Percentiles rank a stretch among this genome's conserved stretches.
Conservation (phyloP, 23 tunicate genomes). For the Trididemnum miniatum region DNA sequence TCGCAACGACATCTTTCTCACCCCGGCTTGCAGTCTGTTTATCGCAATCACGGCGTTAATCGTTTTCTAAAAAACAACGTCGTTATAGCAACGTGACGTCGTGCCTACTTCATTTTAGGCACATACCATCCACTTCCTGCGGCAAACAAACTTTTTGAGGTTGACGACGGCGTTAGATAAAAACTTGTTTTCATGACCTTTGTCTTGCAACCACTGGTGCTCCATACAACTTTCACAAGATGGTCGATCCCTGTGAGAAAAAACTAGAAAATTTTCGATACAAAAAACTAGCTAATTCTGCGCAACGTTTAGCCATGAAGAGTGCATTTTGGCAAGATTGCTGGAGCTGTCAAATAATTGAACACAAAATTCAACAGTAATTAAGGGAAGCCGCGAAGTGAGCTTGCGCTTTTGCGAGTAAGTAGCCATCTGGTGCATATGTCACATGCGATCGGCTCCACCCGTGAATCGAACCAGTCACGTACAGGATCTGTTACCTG, state of each 20-base stretch:
- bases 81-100: not conserved
- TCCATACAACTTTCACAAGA: slow-evolving; percentile 62
- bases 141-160: slow-evolving; percentile 68
- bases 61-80: slow-evolving; percentile 48
- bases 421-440: too few species aligned
- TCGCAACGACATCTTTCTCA: too few species aligned
- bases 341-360: too few species aligned
- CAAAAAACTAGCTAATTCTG: too few species aligned
- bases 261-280: not conserved
- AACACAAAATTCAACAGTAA: too few species aligned
- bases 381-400: too few species aligned
- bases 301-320: too few species aligned
- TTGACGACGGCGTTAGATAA: slow-evolving; percentile 55
- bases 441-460: too few species aligned
- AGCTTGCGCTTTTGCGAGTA: too few species aligned
- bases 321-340: too few species aligned
- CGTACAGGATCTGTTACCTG: too few species aligned
- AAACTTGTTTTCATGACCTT: slow-evolving; percentile 9
- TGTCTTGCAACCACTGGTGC: slow-evolving; percentile 55
- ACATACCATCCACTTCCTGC: slow-evolving; percentile 77
- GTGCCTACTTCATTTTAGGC: not conserved
- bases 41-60: slow-evolving; percentile 90
- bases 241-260: slow-evolving; percentile 48
- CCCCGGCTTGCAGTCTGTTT: slow-evolving; percentile 58
- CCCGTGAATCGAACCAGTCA: too few species aligned